Evolutionary conservation across 2,888 invertebrate genomes (phyloP).

Genomic region (Andrena bucephala): DNA sequence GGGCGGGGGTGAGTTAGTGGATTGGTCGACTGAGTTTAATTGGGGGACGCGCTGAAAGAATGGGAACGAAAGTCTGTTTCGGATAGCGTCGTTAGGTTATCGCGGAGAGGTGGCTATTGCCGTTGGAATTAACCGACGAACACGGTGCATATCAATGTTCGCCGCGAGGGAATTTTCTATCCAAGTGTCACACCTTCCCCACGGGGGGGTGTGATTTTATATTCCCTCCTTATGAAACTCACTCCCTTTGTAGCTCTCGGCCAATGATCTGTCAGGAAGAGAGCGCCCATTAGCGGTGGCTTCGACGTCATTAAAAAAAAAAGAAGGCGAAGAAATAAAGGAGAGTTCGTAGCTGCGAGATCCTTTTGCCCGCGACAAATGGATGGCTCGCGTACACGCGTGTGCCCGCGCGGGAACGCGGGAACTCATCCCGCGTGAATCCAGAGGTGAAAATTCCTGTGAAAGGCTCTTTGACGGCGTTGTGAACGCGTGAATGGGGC

Average conservation of each 20-base stretch:
- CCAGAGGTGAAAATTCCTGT: constrained; percentile 64
- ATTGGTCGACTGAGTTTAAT: not conserved
- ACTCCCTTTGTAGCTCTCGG: constrained; percentile 25
- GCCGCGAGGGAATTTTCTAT: constrained; percentile 15
- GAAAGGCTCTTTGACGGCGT: constrained; percentile 66
- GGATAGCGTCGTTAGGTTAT: no score
- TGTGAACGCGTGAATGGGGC: constrained; percentile 34
- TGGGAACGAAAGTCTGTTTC: no score
- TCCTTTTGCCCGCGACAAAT: constrained; percentile 53
- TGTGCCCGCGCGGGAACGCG: constrained; percentile 36
- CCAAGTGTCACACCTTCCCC: not conserved
- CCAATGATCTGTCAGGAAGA: constrained; percentile 49
- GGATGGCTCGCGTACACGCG: constrained; percentile 49
- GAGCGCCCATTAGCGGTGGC: constrained; percentile 57
- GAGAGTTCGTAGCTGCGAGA: constrained; percentile 21
- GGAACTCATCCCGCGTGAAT: constrained; percentile 50
- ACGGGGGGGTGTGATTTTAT: constrained; percentile 45
- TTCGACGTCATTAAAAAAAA: constrained; percentile 56
- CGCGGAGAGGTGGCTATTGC: no score
- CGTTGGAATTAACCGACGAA: no score
- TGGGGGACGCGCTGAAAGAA: not conserved
- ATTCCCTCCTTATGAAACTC: constrained; percentile 50
- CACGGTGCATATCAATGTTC: not conserved
- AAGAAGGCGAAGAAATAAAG: constrained; percentile 7
- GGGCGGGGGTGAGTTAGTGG: not conserved